Base-by-base conservation (phyloP, 35 echinoderm and acorn worm species). In the Heliocidaris tuberculata region DNA sequence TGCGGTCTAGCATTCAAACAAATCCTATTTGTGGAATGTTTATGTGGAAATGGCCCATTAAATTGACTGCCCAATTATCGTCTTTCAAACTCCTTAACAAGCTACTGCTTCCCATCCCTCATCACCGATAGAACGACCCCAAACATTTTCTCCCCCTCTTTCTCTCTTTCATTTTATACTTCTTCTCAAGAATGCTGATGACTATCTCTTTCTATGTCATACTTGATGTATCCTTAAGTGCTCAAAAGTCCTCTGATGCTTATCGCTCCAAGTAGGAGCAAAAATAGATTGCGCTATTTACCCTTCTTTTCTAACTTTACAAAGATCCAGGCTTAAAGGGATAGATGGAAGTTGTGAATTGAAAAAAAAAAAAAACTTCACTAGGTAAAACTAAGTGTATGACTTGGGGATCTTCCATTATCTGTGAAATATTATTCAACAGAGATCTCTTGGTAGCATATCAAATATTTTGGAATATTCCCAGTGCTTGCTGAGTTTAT, bases 41-140 rank as follows among this genome's bases (percentile, higher is more conserved):
- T 78, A 78, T 78, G 65, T 78, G 19, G 65, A 78, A 78, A 78
- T 78, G 65, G 21, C 21, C 65, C 65, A 78, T 78, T 78, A 78
- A 78, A 78, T 78, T 78, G 65, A 78, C 65, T 78, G 65, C 65
- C 65, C 65, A 78, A 78, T 78, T 78, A 78, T 78, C 65, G 4
- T 78, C 65, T 78, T 78, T 78, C 19, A 78, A 27, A 7, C 27
- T 78, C 65, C 65, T 78, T 7, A n/a, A 78, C 65, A 19, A 78
- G 19, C 65, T 78, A 19, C 19, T 78, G 65, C 65, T 27, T 27
- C 27, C 5, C 65, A 78, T 78, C 65, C 27, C 21, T 78, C 65
- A 78, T n/a, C 65, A 78, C 21, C 65, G 27, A 78, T n/a, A 78
- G 27, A 24, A 7, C 0, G 27, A 78, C 27, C 65, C 27, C 21